Percentiles rank a stretch among this genome's conserved stretches.
Evolutionary conservation across 2,888 invertebrate genomes (phyloP).

Genomic region (Imbricaverruca yamaguchii): DNA sequence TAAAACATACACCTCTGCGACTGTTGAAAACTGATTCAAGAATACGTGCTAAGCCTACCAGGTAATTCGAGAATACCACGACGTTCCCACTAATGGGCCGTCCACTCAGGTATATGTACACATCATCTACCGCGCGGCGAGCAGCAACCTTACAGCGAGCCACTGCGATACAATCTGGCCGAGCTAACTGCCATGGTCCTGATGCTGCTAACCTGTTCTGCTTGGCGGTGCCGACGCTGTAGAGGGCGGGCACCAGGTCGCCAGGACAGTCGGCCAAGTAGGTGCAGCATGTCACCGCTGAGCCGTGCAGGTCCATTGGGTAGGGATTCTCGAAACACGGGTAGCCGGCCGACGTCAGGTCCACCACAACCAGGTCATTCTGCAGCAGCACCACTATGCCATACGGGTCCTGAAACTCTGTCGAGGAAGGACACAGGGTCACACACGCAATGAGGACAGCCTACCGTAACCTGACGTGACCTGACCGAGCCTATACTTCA

Average conservation of each 20-base stretch:
- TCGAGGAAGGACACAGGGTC: constrained; percentile 37
- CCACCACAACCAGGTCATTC: constrained; percentile 96
- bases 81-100: too few relatives aligned
- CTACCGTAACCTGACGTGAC: too few relatives aligned
- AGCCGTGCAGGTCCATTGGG: constrained; percentile 99
- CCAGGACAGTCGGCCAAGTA: constrained; percentile 97
- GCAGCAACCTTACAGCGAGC: too few relatives aligned
- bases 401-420: constrained; percentile 95
- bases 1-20: too few relatives aligned
- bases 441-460: too few relatives aligned
- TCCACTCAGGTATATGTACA: too few relatives aligned
- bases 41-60: too few relatives aligned
- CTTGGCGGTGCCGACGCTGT: constrained; percentile 73
- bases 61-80: too few relatives aligned
- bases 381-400: constrained; percentile 95
- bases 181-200: not conserved
- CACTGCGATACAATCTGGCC: too few relatives aligned
- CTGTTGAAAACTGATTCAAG: too few relatives aligned
- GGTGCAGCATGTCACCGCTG: constrained; percentile 91
- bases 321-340: constrained; percentile 99
- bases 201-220: constrained; percentile 40
- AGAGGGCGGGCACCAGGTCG: constrained; percentile 95
- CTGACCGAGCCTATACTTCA: too few relatives aligned
- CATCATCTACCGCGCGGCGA: too few relatives aligned
- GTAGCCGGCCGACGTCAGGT: constrained; percentile 88